These are phyloP conservation scores for Drosophila littoralis DNA, from an alignment of 1,140 invertebrate species.

Conservation along the genomic window DNA sequence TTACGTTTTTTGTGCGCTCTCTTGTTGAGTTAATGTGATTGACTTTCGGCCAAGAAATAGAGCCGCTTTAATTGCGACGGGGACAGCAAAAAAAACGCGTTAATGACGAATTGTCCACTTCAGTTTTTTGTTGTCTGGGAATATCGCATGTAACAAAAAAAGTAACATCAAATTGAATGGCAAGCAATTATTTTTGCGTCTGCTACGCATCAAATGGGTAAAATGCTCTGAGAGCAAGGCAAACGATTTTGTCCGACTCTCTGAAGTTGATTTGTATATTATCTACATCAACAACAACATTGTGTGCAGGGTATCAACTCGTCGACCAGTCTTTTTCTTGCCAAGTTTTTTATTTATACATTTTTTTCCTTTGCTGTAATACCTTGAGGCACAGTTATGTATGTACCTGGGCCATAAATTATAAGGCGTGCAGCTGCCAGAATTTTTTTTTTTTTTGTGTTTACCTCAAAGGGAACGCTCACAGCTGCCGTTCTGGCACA, in stretches of 20 bases:
- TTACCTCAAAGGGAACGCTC: constrained; percentile 33
- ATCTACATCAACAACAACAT: too few relatives aligned
- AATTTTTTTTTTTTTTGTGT: constrained; percentile 25
- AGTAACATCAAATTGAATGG: constrained; percentile 4
- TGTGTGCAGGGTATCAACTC: not conserved
- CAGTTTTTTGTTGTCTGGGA: not conserved
- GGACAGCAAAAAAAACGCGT: not conserved
- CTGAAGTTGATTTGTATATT: too few relatives aligned
- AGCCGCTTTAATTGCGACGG: constrained; percentile 58
- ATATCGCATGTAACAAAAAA: not conserved
- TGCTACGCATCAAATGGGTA: not conserved
- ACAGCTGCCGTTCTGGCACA: constrained; percentile 40
- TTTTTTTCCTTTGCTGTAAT: constrained; percentile 30
- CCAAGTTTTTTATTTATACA: not conserved
- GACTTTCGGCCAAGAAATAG: constrained; percentile 33
- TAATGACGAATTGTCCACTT: constrained; percentile 39
- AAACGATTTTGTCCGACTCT: too few relatives aligned
- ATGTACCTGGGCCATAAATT: constrained; percentile 59
- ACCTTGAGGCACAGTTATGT: constrained; percentile 43
- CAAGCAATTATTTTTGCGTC: constrained; percentile 4
- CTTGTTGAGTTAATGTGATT: constrained; percentile 66
- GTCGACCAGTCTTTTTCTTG: not conserved
- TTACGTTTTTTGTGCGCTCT: constrained; percentile 22
- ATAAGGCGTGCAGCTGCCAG: constrained; percentile 67
- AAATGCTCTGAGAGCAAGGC: too few relatives aligned